Percentiles rank a stretch among this genome's conserved stretches.
Evolutionary conservation across 2,113 vertebrate species (phyloP).

Genomic region (Dasyornis broadbenti): DNA sequence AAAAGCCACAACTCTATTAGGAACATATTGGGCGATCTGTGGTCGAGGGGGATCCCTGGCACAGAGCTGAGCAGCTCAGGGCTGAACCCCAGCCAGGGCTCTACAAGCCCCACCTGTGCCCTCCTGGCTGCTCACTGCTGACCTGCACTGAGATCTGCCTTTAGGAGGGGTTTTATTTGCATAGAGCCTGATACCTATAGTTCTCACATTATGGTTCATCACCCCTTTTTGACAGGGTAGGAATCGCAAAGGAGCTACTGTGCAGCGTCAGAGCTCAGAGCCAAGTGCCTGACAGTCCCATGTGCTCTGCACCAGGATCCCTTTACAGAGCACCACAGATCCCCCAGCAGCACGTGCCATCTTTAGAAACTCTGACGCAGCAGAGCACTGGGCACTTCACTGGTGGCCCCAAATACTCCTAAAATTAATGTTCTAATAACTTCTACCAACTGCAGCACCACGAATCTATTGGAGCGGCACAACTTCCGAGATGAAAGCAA

Average conservation of each 20-base stretch:
- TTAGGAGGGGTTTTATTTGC: neutral
- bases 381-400: neutral
- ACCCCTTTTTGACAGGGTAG: neutral
- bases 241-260: neutral
- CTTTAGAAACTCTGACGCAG: neutral
- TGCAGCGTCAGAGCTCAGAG: neutral
- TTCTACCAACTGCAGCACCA: neutral
- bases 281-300: neutral
- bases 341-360: neutral
- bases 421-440: neutral
- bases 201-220: neutral
- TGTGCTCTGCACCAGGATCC: neutral
- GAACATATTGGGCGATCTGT: neutral
- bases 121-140: neutral
- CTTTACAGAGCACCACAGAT: neutral
- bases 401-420: neutral
- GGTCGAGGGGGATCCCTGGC: neutral
- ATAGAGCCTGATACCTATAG: neutral
- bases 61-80: neutral
- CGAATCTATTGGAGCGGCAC: neutral
- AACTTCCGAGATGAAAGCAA: conserved; percentile 44
- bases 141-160: neutral
- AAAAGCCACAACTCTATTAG: neutral
- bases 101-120: neutral
- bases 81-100: neutral